Base-by-base conservation (phyloP, 2,888 invertebrate species). In the Hydraecia micacea region DNA sequence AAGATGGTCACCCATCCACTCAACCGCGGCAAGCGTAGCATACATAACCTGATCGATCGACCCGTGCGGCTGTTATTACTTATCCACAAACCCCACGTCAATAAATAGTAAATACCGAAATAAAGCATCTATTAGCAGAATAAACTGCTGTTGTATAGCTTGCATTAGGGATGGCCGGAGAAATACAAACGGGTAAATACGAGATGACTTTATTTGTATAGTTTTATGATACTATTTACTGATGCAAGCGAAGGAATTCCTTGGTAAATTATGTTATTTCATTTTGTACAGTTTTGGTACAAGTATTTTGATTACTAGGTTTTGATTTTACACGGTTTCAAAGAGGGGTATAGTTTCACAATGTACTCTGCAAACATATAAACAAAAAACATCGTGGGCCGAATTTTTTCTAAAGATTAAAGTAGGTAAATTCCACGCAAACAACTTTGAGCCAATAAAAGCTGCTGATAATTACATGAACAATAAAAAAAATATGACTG, bases 111-210 rank as follows among this genome's bases (percentile, higher is more conserved):
- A 42, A 42, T 42, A 42, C 11, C 2, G 42, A 42, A 11, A 42
- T 42, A 2, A 42, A 79, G 58, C 39, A 80, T 83, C 81, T 83
- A 81, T 81, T 83, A 78, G 75, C 81, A 80, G 77, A 83, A 87
- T 77, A 76, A 76, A 83, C 66, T 77, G 60, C 28, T 69, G 65
- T 73, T 68, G 25, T 71, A 70, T 74, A 72, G 36, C 75, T 72
- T 81, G 79, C 76, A 75, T 85, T 85, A 85, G 75, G 77, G 73
- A 79, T 77, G 70, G 55, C 55, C 28, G 46, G 39, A 73, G 67
- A 84, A 55, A 79, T 49, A 71, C 55, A 58, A 63, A 68, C 58
- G 18, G 9, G 55, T 62, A 75, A 72, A 85, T 46, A 73, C 21
- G 39, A 25, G 63, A 65, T 6, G 49, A 66, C 36, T 75, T 77